These are phyloP conservation scores for Drosophila vallismaia DNA, from an alignment of 2,888 invertebrate genomes.

Conservation along the genomic window DNA sequence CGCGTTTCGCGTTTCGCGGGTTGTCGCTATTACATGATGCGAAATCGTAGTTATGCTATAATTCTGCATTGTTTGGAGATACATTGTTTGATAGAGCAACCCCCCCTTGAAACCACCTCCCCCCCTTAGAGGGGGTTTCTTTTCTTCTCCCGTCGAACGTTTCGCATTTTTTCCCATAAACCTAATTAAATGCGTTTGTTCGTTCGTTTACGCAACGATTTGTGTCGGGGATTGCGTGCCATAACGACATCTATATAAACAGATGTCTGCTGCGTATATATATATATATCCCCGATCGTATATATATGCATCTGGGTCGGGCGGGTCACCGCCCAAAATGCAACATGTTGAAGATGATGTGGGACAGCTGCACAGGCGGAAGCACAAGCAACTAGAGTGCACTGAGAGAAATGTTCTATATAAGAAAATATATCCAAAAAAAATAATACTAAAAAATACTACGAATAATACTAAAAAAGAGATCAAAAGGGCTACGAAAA, in stretches of 20 bases:
- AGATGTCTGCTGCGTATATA: slow-evolving; percentile 6
- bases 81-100: no score
- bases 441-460: no score
- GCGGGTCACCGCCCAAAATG: slow-evolving; percentile 49
- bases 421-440: background rate
- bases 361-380: slow-evolving; percentile 48
- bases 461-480: no score
- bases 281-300: background rate
- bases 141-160: slow-evolving; percentile 47
- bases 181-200: slow-evolving; percentile 71
- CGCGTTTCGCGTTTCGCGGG: background rate
- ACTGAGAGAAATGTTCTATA: background rate
- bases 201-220: slow-evolving; percentile 69
- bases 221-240: slow-evolving; percentile 53
- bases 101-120: no score
- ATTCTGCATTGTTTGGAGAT: slow-evolving; percentile 67
- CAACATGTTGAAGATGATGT: slow-evolving; percentile 44
- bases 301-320: slow-evolving; percentile 39
- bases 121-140: background rate
- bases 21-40: slow-evolving; percentile 68
- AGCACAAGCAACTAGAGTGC: slow-evolving; percentile 18
- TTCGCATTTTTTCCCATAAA: slow-evolving; percentile 76
- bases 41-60: slow-evolving; percentile 76
- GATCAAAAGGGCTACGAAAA: no score
- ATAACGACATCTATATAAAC: slow-evolving; percentile 30